These are phyloP conservation scores for Cirrhinus molitorella DNA, from an alignment of 2,797 vertebrate genomes.

Conservation along the genomic window DNA sequence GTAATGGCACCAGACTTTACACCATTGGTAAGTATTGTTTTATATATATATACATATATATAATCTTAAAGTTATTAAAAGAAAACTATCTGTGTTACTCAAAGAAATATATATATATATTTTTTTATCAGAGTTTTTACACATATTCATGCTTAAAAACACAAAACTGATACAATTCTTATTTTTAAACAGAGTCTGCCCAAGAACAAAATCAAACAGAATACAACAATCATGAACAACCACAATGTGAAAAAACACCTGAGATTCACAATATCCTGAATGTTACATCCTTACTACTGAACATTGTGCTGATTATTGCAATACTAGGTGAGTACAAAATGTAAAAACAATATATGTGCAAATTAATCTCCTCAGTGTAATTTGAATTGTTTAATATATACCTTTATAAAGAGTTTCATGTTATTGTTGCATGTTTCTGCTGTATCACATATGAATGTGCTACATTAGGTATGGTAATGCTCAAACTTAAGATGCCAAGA, in stretches of 20 bases:
- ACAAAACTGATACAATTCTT: neutral
- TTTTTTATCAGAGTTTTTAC: no score
- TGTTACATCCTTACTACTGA: neutral
- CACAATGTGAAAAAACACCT: neutral
- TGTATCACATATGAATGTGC: neutral
- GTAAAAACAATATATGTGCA: neutral
- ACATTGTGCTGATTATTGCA: neutral
- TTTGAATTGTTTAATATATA: neutral
- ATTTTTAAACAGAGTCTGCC: neutral
- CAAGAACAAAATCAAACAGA: neutral
- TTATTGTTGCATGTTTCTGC: neutral
- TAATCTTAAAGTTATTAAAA: no score
- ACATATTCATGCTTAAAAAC: no score
- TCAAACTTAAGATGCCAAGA: neutral
- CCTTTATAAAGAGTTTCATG: neutral
- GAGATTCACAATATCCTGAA: accelerated
- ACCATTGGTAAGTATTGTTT: neutral
- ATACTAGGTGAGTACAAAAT: neutral
- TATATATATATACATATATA: no score
- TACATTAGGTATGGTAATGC: constrained; percentile 2
- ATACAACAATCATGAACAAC: accelerated
- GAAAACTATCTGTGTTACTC: no score
- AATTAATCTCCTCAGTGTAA: neutral
- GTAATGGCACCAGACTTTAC: constrained; percentile 8
- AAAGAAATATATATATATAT: no score